phyloP scores from a whole-genome alignment of 2,113 vertebrate species.

The Pyxicephalus adspersus region DNA sequence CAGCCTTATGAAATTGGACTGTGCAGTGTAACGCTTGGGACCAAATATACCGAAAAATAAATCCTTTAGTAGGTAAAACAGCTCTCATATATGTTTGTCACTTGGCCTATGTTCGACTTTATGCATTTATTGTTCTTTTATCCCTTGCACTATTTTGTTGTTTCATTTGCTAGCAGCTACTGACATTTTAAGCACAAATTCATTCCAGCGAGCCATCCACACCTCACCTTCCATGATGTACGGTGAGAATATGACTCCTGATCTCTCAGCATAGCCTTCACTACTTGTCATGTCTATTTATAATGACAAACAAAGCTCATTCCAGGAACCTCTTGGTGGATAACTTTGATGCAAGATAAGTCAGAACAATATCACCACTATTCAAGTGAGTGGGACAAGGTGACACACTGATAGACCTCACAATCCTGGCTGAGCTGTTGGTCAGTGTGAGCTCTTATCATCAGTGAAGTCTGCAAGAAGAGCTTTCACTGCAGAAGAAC shows the following conservation, averaged over 20 bases:
- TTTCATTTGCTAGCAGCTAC: not conserved
- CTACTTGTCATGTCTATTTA: slow-evolving; percentile 62
- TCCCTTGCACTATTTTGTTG: too few species aligned
- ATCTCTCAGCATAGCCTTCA: slow-evolving; percentile 58
- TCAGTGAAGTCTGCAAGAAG: not conserved
- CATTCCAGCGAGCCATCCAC: slow-evolving; percentile 44
- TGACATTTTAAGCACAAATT: not conserved
- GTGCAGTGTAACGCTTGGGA: too few species aligned
- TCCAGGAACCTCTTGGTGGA: slow-evolving; percentile 66
- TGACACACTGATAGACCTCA: slow-evolving; percentile 13
- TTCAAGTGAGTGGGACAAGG: slow-evolving; percentile 55
- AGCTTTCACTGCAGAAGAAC: not conserved
- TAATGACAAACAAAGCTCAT: slow-evolving; percentile 66
- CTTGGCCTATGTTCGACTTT: not conserved
- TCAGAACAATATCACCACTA: slow-evolving; percentile 60
- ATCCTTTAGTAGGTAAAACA: too few species aligned
- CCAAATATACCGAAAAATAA: too few species aligned
- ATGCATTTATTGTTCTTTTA: not conserved
- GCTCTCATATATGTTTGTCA: too few species aligned
- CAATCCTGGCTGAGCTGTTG: slow-evolving; percentile 1
- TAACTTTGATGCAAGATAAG: slow-evolving; percentile 60
- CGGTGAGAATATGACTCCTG: slow-evolving; percentile 47
- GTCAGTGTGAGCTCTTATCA: not conserved
- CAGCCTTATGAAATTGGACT: too few species aligned
- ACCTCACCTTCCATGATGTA: slow-evolving; percentile 55